Evolutionary conservation across 2,888 invertebrate genomes (phyloP), one percentile per base, ranked within the genome.

Genomic region (Pandemis heparana): DNA sequence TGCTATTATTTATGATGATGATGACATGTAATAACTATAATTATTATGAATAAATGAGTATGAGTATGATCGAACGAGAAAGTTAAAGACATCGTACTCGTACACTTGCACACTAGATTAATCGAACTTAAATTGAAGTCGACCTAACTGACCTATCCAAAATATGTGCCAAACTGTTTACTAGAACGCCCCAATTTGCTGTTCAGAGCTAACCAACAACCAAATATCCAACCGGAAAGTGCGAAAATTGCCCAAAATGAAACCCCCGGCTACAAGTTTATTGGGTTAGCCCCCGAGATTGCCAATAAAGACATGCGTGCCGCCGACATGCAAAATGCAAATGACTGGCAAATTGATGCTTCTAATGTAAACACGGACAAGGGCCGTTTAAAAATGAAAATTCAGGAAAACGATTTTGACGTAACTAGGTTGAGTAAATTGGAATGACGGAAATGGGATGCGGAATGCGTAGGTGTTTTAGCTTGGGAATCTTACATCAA

Each of bases 201-300:
- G 48, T 63, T 74, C 74, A 74, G 62, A 59, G 43, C 73, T 69
- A 56, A 43, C 61, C 64, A 74, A 61, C 70, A 74, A 12, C 60
- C 51, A 10, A 60, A 48, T 64, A 65, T 71, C 67, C 18, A 48
- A 18, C 63, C 68, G 73, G 74, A 60, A 77, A 73, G 70, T 75
- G 73, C 74, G 77, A 78, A 78, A 79, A 78, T 79, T 78, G 78
- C 75, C 86, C 83, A 89, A 92, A 92, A 92, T 92, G 91, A 92
- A 91, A 92, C 92, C 90, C 56, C 88, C 88, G 83, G 80, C 84
- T 79, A 80, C 86, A 83, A 89, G 85, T 86, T 89, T 85, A 94
- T 93, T 86, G 83, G 88, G 96, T 95, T 96, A 91, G 85, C 83
- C 83, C 80, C 81, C 85, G 90, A 93, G 90, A 94, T 93, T 93